phyloP scores from a whole-genome alignment of 1,140 invertebrate species.

The Adoxophyes honmai region DNA sequence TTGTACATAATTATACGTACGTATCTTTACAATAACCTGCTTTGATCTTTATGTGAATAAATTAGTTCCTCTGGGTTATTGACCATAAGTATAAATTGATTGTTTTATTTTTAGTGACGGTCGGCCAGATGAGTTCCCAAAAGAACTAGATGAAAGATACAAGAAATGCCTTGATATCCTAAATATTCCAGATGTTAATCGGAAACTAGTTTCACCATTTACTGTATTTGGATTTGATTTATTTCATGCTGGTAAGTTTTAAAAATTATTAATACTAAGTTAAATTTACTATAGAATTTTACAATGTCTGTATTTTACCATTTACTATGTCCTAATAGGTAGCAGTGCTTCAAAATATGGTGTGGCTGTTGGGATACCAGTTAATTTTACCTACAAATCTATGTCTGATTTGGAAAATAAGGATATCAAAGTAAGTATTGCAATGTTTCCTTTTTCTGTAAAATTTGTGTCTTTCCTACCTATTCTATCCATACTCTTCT shows the following conservation, averaged over 20 bases:
- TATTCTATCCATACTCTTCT: no score
- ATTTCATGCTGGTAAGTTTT: slow-evolving; percentile 63
- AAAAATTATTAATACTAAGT: slow-evolving; percentile 6
- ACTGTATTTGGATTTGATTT: slow-evolving; percentile 67
- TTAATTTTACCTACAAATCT: slow-evolving; percentile 57
- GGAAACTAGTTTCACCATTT: slow-evolving; percentile 59
- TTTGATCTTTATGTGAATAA: not conserved
- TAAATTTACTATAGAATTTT: not conserved
- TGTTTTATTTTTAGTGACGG: slow-evolving; percentile 45
- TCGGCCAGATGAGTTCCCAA: slow-evolving; percentile 42
- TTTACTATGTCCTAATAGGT: slow-evolving; percentile 29
- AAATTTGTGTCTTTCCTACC: no score
- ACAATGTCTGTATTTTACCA: not conserved
- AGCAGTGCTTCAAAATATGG: slow-evolving; percentile 60
- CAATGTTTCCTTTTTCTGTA: no score
- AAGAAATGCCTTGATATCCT: slow-evolving; percentile 55
- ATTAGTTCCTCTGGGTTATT: not conserved
- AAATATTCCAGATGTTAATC: slow-evolving; percentile 40
- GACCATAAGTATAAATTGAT: not conserved
- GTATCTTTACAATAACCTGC: not conserved
- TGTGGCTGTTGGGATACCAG: slow-evolving; percentile 54
- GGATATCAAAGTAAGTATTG: slow-evolving; percentile 43
- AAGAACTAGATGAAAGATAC: slow-evolving; percentile 41
- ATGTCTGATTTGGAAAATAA: slow-evolving; percentile 54
- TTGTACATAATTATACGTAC: slow-evolving; percentile 59